phyloP scores from a whole-genome alignment of 1,140 invertebrate genomes.

The Wasmannia auropunctata region DNA sequence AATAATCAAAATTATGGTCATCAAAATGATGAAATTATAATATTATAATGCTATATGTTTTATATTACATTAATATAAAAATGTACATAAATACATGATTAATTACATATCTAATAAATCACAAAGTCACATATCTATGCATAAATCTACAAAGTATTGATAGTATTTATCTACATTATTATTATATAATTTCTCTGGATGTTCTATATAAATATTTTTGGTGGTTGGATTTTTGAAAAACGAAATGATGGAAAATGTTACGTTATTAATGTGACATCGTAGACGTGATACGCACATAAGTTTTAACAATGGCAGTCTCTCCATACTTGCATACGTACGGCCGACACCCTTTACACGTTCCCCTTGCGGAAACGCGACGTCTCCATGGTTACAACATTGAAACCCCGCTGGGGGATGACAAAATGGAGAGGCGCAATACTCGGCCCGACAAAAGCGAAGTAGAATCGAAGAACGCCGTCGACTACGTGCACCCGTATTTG shows the following conservation, averaged over 20 bases:
- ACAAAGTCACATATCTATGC: too few relatives aligned
- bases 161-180: background rate
- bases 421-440: constrained; percentile 84
- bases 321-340: constrained; percentile 78
- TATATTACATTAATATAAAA: background rate
- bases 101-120: background rate
- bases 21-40: background rate
- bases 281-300: constrained; percentile 63
- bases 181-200: background rate
- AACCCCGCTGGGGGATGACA: constrained; percentile 84
- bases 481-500: constrained; percentile 56
- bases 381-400: constrained; percentile 86
- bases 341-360: constrained; percentile 80
- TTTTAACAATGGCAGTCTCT: constrained; percentile 79
- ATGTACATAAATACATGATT: background rate
- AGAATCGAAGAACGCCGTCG: constrained; percentile 70
- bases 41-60: background rate
- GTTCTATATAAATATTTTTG: background rate
- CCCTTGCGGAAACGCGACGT: constrained; percentile 83
- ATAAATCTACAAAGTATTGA: background rate
- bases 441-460: constrained; percentile 74
- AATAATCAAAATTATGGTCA: background rate
- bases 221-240: background rate
- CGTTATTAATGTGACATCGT: constrained; percentile 69
- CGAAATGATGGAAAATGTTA: constrained; percentile 13